Conservation (phyloP, 2,888 invertebrate genomes). For the Dromius quadrimaculatus region DNA sequence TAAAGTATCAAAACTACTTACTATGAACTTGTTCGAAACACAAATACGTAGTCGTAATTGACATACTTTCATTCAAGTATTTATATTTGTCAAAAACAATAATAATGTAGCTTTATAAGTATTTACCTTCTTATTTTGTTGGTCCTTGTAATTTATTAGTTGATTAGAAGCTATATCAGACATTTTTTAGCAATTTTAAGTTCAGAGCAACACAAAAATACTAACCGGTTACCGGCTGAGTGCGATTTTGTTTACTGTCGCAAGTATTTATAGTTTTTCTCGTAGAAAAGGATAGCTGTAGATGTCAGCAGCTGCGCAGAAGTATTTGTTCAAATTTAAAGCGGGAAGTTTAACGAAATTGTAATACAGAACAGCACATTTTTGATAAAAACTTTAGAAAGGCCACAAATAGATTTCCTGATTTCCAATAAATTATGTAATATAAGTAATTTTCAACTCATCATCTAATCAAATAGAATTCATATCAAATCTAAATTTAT, state of each 20-base stretch:
- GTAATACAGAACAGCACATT: too few relatives aligned
- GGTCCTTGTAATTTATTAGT: constrained; percentile 13
- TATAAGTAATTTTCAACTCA: neutral
- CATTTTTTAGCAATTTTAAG: constrained; percentile 13
- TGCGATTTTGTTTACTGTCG: constrained; percentile 1
- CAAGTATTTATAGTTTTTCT: constrained; percentile 16
- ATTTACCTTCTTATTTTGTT: constrained; percentile 40
- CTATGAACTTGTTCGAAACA: too few relatives aligned
- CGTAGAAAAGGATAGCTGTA: constrained; percentile 18
- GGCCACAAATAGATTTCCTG: too few relatives aligned
- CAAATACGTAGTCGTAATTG: too few relatives aligned
- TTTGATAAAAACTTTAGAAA: too few relatives aligned
- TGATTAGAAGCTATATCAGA: constrained; percentile 41
- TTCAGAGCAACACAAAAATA: constrained; percentile 13
- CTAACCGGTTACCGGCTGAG: constrained; percentile 10
- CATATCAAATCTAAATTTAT: too few relatives aligned
- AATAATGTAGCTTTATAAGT: neutral
- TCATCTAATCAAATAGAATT: neutral
- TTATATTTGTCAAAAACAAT: too few relatives aligned
- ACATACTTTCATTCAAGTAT: too few relatives aligned
- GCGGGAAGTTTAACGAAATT: too few relatives aligned
- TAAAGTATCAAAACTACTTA: constrained; percentile 11
- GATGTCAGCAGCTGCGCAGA: neutral
- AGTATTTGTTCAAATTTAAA: too few relatives aligned
- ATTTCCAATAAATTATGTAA: too few relatives aligned